Conservation (phyloP, 2,113 vertebrate species). For the Cinclus cinclus region DNA sequence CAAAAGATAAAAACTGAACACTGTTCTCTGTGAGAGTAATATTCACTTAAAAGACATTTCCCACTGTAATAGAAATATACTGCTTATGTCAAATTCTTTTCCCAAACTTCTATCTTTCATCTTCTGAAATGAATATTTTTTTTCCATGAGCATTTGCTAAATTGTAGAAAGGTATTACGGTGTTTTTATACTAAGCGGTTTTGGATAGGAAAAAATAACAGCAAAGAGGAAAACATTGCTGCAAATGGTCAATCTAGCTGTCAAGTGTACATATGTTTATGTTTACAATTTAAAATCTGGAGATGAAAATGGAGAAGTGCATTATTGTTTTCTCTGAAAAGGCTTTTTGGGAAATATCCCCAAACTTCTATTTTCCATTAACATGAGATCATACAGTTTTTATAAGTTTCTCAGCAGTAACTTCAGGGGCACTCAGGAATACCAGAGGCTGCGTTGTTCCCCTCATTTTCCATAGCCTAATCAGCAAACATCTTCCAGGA, state of each 20-base stretch:
- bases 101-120: background rate
- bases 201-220: constrained; percentile 11
- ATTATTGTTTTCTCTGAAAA: constrained; percentile 30
- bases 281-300: constrained; percentile 24
- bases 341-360: constrained; percentile 16
- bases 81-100: constrained; percentile 8
- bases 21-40: background rate
- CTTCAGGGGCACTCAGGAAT: constrained; percentile 68
- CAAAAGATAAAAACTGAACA: constrained; percentile 8
- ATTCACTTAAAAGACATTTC: background rate
- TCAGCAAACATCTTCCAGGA: background rate
- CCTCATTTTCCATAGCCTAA: constrained; percentile 16
- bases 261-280: background rate
- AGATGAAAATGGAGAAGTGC: constrained; percentile 15
- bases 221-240: background rate
- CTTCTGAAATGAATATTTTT: background rate
- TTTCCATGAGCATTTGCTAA: constrained; percentile 10
- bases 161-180: background rate
- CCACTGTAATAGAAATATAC: background rate
- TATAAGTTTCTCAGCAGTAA: constrained; percentile 62
- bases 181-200: background rate
- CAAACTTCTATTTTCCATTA: background rate
- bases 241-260: constrained; percentile 48
- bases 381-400: constrained; percentile 59
- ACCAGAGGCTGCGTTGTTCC: constrained; percentile 33